These are phyloP conservation scores for Ernsta delagoae DNA, from an alignment of 2,888 invertebrate species.

Conservation along the genomic window DNA sequence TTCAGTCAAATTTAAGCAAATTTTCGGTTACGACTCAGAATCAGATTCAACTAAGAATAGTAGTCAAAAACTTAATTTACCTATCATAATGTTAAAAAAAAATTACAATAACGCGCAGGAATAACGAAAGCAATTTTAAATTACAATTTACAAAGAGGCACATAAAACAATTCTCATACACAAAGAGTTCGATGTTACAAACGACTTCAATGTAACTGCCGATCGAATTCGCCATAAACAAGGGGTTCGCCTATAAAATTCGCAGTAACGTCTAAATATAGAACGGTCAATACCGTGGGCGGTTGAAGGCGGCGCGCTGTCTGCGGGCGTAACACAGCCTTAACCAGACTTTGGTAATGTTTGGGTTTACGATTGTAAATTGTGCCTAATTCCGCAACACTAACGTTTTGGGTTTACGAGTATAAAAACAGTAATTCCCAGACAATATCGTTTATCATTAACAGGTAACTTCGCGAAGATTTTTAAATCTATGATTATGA, in stretches of 20 bases:
- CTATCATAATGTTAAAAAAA: not conserved
- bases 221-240: slow-evolving; percentile 45
- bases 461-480: no score
- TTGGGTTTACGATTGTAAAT: not conserved
- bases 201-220: not conserved
- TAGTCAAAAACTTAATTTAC: no score
- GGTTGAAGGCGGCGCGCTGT: not conserved
- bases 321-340: not conserved
- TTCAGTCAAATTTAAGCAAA: no score
- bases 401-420: no score
- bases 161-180: not conserved
- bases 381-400: no score
- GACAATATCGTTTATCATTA: no score
- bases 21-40: no score
- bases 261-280: slow-evolving; percentile 65
- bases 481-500: no score
- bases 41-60: no score
- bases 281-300: slow-evolving; percentile 71
- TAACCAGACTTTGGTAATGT: not conserved
- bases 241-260: slow-evolving; percentile 42
- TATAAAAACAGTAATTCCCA: no score
- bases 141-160: not conserved
- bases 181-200: not conserved
- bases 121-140: not conserved
- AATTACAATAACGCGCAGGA: not conserved